phyloP scores from a whole-genome alignment of 2,113 vertebrate species.

The Lagopus leucura region DNA sequence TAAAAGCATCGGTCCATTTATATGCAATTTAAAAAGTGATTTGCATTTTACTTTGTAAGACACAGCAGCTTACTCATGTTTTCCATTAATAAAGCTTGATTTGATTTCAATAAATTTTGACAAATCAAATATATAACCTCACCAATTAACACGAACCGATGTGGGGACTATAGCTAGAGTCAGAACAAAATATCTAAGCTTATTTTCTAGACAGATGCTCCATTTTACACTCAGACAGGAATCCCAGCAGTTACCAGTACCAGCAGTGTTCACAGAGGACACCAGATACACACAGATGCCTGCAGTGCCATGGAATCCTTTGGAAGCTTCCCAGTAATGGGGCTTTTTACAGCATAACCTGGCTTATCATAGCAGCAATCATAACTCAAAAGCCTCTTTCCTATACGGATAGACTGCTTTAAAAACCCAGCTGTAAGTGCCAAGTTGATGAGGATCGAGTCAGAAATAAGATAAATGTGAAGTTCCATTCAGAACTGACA shows the following conservation, averaged over 20 bases:
- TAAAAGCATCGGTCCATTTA: neutral
- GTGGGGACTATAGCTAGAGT: neutral
- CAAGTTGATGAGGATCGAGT: neutral
- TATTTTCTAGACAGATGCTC: neutral
- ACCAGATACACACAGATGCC: rapidly evolving
- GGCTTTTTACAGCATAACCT: neutral
- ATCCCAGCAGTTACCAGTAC: neutral
- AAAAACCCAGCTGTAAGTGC: neutral
- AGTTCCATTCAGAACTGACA: neutral
- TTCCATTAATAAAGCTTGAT: neutral
- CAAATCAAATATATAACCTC: neutral
- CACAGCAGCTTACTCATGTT: neutral
- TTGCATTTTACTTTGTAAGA: neutral
- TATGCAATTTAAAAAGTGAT: neutral
- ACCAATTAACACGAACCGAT: neutral
- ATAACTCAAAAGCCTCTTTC: neutral
- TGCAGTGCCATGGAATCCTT: neutral
- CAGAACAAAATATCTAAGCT: neutral
- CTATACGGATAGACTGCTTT: neutral
- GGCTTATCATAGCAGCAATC: neutral
- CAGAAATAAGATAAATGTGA: neutral
- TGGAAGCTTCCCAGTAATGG: neutral
- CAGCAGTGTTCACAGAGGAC: neutral
- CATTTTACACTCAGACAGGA: neutral
- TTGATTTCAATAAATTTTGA: neutral